phyloP scores from a whole-genome alignment of 2,888 invertebrate species.

The Heliconius hortense region DNA sequence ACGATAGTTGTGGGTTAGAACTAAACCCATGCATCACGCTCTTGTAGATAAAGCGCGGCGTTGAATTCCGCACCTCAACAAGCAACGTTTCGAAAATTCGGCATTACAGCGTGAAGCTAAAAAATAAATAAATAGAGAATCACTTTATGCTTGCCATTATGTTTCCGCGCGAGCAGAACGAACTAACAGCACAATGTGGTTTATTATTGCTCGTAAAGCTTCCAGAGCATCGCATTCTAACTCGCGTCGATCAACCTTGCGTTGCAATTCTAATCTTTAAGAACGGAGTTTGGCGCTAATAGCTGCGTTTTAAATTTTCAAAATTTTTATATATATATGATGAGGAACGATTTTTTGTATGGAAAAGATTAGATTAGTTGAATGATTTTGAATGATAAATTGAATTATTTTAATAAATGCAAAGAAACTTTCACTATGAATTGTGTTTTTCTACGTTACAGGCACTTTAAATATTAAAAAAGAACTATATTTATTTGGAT shows the following conservation, averaged over 20 bases:
- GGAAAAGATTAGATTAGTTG: no score
- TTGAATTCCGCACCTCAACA: not conserved
- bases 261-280: constrained; percentile 3
- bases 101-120: not conserved
- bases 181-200: constrained; percentile 19
- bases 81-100: not conserved
- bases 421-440: no score
- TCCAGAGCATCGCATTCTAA: constrained; percentile 17
- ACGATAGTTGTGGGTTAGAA: no score
- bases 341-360: no score
- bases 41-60: not conserved
- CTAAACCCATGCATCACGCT: no score
- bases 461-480: no score
- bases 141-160: not conserved
- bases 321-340: no score
- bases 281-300: constrained; percentile 3
- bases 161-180: not conserved
- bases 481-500: no score
- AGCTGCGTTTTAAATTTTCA: constrained; percentile 6
- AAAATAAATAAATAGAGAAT: not conserved
- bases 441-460: no score
- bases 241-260: constrained; percentile 26
- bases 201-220: constrained; percentile 34
- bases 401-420: no score
- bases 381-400: no score